Percentiles rank a stretch among this genome's conserved stretches.
Conservation (phyloP, 2,888 invertebrate species). For the Enchytraeus crypticus region DNA sequence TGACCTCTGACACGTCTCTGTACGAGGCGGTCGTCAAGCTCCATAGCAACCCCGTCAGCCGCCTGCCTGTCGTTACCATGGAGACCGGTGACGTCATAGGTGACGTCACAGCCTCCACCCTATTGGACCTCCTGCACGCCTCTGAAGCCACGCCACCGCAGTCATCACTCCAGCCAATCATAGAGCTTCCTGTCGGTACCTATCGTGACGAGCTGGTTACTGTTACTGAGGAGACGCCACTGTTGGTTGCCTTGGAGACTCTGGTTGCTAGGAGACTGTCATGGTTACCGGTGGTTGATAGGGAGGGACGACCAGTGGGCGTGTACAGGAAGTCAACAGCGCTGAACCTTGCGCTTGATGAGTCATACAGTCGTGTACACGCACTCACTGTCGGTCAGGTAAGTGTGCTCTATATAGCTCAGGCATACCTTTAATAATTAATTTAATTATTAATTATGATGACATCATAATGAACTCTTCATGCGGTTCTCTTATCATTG, state of each 20-base stretch:
- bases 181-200: not conserved
- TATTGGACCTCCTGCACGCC: not conserved
- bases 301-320: not conserved
- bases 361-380: not conserved
- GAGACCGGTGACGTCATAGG: not conserved
- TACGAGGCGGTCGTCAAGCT: not conserved
- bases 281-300: not conserved
- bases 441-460: too few species aligned
- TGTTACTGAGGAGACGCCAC: not conserved
- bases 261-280: not conserved
- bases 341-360: not conserved
- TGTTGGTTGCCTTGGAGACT: not conserved
- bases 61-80: not conserved
- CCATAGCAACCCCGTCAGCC: not conserved
- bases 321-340: not conserved
- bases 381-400: not conserved
- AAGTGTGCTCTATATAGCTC: too few species aligned
- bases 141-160: not conserved
- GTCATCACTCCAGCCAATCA: not conserved
- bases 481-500: too few species aligned
- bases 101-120: not conserved
- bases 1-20: not conserved
- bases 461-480: too few species aligned
- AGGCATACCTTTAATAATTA: too few species aligned
- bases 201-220: not conserved